These are phyloP conservation scores for Stegodyphus dumicola DNA, from an alignment of 1,140 invertebrate genomes.

Conservation along the genomic window DNA sequence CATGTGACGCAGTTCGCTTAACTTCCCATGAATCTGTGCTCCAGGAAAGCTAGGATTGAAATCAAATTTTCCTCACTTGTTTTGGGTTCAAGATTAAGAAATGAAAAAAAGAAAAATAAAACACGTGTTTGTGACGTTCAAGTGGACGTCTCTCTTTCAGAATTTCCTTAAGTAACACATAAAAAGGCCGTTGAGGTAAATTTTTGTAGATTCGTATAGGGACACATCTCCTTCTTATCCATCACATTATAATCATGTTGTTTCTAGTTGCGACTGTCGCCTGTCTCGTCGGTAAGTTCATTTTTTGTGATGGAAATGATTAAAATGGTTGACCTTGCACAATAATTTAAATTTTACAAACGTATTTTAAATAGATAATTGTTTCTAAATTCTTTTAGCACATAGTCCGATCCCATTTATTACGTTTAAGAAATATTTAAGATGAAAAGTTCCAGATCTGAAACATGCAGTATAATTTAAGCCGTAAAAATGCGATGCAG, in stretches of 20 bases:
- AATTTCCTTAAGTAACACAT: constrained; percentile 51
- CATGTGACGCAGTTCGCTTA: not conserved
- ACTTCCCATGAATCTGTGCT: not conserved
- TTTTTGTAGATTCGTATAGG: constrained; percentile 22
- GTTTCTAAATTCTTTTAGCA: too few relatives aligned
- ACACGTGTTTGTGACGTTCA: constrained; percentile 47
- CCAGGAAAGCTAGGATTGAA: not conserved
- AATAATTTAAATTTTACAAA: too few relatives aligned
- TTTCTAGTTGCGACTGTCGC: constrained; percentile 6
- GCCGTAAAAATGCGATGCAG: too few relatives aligned
- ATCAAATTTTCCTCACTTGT: not conserved
- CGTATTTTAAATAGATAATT: too few relatives aligned
- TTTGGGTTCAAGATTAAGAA: constrained; percentile 4
- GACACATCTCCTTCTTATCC: not conserved
- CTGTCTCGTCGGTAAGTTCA: constrained; percentile 36
- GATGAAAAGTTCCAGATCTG: too few relatives aligned
- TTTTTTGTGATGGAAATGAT: not conserved
- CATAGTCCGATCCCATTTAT: too few relatives aligned
- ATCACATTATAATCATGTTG: constrained; percentile 42
- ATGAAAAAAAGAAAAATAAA: constrained; percentile 41
- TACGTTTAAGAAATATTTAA: too few relatives aligned
- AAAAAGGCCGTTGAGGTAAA: constrained; percentile 10
- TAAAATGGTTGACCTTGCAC: too few relatives aligned
- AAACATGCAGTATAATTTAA: too few relatives aligned
- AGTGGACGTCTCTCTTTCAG: not conserved